phyloP scores from a whole-genome alignment of 2,888 invertebrate genomes.

The Calameuta pallipes region DNA sequence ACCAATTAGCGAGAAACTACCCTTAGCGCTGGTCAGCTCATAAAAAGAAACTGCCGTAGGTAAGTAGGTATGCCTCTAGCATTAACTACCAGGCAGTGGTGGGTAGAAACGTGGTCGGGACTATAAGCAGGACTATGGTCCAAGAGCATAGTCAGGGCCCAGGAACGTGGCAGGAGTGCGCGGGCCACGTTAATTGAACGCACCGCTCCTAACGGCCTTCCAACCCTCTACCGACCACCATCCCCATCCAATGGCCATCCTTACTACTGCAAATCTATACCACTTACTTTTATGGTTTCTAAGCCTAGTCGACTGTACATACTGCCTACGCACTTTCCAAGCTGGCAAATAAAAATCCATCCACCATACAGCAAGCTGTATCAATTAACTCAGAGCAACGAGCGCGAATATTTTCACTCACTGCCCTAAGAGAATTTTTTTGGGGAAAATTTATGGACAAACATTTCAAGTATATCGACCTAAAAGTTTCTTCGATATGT shows the following conservation, averaged over 20 bases:
- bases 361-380: neutral
- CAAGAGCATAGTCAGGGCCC: constrained; percentile 14
- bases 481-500: too few species aligned
- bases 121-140: too few species aligned
- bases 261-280: constrained; percentile 61
- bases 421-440: too few species aligned
- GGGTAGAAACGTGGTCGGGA: constrained; percentile 32
- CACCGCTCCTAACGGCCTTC: constrained; percentile 61
- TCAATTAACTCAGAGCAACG: too few species aligned
- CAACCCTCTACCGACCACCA: constrained; percentile 30
- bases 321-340: constrained; percentile 6
- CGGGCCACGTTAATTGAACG: constrained; percentile 65
- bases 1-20: constrained; percentile 64
- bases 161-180: constrained; percentile 37
- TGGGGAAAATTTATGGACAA: too few species aligned
- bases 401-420: too few species aligned
- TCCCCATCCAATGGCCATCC: constrained; percentile 32
- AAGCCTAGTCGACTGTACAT: constrained; percentile 55
- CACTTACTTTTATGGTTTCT: constrained; percentile 64
- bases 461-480: too few species aligned
- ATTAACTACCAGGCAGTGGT: constrained; percentile 58
- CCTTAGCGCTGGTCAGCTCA: constrained; percentile 44
- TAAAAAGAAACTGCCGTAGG: constrained; percentile 65
- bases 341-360: neutral
- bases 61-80: constrained; percentile 62